Evolutionary conservation across 2,113 vertebrate species (phyloP).

Genomic region (Nerophis ophidion): DNA sequence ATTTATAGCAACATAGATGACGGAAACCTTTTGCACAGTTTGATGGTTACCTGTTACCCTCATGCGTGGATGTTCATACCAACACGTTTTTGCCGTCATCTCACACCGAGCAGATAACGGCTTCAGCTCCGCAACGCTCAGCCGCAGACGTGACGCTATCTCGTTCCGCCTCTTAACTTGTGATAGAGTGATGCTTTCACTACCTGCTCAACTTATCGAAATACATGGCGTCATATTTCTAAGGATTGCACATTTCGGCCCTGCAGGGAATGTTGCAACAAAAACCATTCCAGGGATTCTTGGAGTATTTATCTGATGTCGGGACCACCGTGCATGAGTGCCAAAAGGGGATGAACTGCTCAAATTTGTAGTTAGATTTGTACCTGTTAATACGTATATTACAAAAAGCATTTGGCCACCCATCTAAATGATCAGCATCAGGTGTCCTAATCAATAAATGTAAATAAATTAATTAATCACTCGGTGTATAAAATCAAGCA

Average conservation of each 20-base stretch:
- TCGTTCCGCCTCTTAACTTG: slow-evolving; percentile 49
- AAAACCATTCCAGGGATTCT: slow-evolving; percentile 70
- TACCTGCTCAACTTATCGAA: slow-evolving; percentile 35
- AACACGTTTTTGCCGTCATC: slow-evolving; percentile 31
- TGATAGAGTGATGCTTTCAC: slow-evolving; percentile 58
- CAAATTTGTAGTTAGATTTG: too few relatives aligned
- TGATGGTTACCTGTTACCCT: too few relatives aligned
- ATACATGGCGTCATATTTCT: slow-evolving; percentile 66
- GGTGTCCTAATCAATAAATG: too few relatives aligned
- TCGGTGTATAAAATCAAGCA: too few relatives aligned
- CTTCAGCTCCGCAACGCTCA: slow-evolving; percentile 12
- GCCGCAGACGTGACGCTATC: slow-evolving; percentile 51
- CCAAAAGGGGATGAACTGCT: slow-evolving; percentile 12
- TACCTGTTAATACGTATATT: too few relatives aligned
- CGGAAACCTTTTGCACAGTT: too few relatives aligned
- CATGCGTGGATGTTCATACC: slow-evolving; percentile 12
- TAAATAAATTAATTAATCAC: too few relatives aligned
- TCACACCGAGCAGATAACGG: slow-evolving; percentile 51
- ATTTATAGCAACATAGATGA: too few relatives aligned
- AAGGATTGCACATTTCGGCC: slow-evolving; percentile 59
- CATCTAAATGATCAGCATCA: too few relatives aligned
- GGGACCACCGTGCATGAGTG: slow-evolving; percentile 55
- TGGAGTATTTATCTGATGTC: slow-evolving; percentile 62
- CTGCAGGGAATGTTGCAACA: slow-evolving; percentile 62
- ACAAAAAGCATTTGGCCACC: too few relatives aligned